Conservation (phyloP, 2,113 vertebrate genomes). For the Engystomops pustulosus region DNA sequence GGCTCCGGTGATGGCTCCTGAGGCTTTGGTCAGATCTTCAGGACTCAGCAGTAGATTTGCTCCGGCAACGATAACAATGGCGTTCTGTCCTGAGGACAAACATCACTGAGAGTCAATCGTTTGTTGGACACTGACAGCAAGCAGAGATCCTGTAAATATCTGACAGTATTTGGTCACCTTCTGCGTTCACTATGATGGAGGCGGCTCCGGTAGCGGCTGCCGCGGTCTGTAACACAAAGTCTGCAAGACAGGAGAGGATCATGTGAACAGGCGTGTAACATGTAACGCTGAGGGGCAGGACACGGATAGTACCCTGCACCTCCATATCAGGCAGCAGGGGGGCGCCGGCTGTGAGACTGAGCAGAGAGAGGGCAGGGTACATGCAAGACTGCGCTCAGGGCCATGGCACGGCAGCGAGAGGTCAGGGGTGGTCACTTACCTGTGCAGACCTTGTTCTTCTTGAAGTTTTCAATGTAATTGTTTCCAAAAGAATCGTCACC, state of each 20-base stretch:
- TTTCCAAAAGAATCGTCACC: conserved; percentile 96
- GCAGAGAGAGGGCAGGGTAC: not conserved
- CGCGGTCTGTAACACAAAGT: conserved; percentile 85
- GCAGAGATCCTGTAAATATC: not conserved
- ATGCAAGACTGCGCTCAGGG: no score
- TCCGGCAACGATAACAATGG: conserved; percentile 93
- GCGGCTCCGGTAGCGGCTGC: conserved; percentile 91
- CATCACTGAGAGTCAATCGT: not conserved
- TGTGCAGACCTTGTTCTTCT: conserved; percentile 87
- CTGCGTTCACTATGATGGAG: conserved; percentile 89
- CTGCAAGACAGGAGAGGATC: conserved; percentile 71
- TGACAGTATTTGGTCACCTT: conserved; percentile 76
- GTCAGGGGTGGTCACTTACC: conserved; percentile 77
- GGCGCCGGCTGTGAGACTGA: conserved; percentile 18
- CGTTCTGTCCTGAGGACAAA: conserved; percentile 86
- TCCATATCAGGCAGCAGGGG: conserved; percentile 15
- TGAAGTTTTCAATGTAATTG: conserved; percentile 93
- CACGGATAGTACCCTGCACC: not conserved
- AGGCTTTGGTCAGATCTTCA: conserved; percentile 82
- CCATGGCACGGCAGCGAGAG: no score
- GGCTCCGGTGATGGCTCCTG: conserved; percentile 75
- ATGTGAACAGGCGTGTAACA: not conserved
- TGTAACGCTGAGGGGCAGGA: not conserved
- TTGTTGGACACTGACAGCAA: not conserved
- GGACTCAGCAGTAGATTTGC: conserved; percentile 87